phyloP scores from a whole-genome alignment of 64 coral and sea anemone genomes.

The Montipora sp. region DNA sequence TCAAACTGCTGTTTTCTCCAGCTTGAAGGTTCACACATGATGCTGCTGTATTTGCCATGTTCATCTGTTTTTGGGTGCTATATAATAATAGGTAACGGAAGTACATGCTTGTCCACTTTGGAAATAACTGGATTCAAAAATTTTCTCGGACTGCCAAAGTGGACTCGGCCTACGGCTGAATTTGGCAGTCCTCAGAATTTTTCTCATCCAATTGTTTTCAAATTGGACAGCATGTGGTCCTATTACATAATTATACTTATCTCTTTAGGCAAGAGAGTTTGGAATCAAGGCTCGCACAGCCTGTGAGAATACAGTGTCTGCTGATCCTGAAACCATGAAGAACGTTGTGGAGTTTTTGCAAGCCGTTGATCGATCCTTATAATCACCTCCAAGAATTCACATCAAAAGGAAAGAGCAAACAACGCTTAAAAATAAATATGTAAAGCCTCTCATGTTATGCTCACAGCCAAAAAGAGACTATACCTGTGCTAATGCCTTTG shows the following conservation, averaged over 20 bases:
- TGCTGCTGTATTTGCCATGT: too few relatives aligned
- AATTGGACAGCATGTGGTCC: neutral
- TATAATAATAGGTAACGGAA: too few relatives aligned
- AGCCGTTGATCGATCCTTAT: slow-evolving; percentile 76
- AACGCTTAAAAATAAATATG: neutral
- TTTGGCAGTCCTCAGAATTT: too few relatives aligned
- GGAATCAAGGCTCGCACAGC: slow-evolving; percentile 82
- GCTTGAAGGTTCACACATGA: too few relatives aligned
- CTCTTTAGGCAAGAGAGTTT: slow-evolving; percentile 84
- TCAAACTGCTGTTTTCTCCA: too few relatives aligned
- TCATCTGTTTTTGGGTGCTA: too few relatives aligned
- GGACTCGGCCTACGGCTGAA: too few relatives aligned
- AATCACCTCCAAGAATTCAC: neutral
- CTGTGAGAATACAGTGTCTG: slow-evolving; percentile 86
- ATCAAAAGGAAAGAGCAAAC: neutral
- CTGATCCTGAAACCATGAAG: slow-evolving; percentile 74
- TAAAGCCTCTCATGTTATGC: neutral
- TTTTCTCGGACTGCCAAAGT: too few relatives aligned
- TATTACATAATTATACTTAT: neutral
- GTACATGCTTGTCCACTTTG: too few relatives aligned
- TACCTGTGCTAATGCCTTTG: neutral
- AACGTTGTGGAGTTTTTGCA: slow-evolving; percentile 68
- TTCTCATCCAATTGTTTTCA: neutral
- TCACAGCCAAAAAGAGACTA: neutral
- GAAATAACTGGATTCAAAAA: too few relatives aligned